Evolutionary conservation across 2,888 invertebrate genomes (phyloP), one percentile per base, ranked within the genome.

Genomic region (Capitulum mitella): DNA sequence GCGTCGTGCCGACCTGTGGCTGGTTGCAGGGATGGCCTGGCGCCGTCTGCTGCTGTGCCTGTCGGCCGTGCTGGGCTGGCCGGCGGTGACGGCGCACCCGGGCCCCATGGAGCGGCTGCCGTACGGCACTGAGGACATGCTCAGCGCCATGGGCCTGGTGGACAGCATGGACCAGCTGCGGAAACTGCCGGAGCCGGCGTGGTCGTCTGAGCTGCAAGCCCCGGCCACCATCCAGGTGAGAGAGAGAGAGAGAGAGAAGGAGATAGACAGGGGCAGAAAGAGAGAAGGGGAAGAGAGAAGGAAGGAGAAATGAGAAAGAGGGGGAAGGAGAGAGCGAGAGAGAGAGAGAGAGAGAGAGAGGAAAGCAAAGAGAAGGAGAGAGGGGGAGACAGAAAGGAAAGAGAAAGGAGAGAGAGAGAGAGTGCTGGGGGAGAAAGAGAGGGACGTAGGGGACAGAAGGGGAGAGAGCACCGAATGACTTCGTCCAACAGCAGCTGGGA

Each of bases 71-170:
- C 58, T 58, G 58, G 10, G 10, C 8, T 58, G 58, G 58, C 10
- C 12, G n/a, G 3, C 58, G n/a, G 29, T n/a, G n/a, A 10, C 26
- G n/a, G 40, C 29, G 2, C 34, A n/a, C 8, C 75, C 77, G 43
- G 22, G 43, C 46, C 22, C 51, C 29, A 19, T 46, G 19, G 46
- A 46, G 77, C 29, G 37, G 46, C 29, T 48, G 26, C 10, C 77
- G 16, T 43, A 46, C 77, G 46, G 77, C 8, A 46, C 51, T 32
- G 51, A 46, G 32, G 46, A 37, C 43, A 58, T 58, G 58, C 58
- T 58, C 58, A 58, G 58, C 29, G n/a, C 58, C n/a, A 58, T 58
- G 58, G 77, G 77, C 26, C 43, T 46, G 46, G 46, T 48, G 43
- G 40, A 77, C 29, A 26, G 46, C 19, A 32, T 37, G 46, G 37